phyloP scores from a whole-genome alignment of 2,888 invertebrate genomes.

The Morpho deidamia region DNA sequence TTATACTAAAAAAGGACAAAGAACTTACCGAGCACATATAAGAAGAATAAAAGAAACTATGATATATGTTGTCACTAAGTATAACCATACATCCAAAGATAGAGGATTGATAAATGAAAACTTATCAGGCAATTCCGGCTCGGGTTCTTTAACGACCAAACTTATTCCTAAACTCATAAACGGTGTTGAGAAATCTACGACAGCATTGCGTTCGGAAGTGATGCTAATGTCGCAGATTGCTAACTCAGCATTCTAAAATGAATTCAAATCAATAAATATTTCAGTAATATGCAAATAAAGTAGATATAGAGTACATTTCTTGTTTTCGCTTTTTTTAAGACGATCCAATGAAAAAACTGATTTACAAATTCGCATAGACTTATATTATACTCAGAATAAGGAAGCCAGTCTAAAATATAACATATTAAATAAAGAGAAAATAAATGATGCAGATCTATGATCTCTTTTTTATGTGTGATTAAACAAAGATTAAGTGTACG shows the following conservation, averaged over 20 bases:
- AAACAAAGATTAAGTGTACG: too few relatives aligned
- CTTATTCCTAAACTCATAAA: conserved; percentile 97
- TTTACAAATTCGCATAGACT: too few relatives aligned
- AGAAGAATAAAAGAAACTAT: conserved; percentile 90
- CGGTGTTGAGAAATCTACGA: conserved; percentile 95
- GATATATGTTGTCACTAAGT: conserved; percentile 90
- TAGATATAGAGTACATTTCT: too few relatives aligned
- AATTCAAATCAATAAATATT: conserved; percentile 2
- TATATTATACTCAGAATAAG: too few relatives aligned
- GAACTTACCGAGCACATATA: conserved; percentile 84
- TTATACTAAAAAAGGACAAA: neutral
- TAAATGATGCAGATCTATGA: too few relatives aligned
- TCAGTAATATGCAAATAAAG: neutral
- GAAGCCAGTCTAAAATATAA: too few relatives aligned
- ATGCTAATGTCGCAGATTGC: conserved; percentile 97
- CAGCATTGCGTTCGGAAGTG: conserved; percentile 90
- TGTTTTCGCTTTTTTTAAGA: too few relatives aligned
- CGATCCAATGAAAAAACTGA: too few relatives aligned
- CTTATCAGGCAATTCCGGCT: conserved; percentile 85
- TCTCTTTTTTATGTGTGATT: too few relatives aligned
- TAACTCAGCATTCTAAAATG: conserved; percentile 89
- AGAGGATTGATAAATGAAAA: conserved; percentile 94
- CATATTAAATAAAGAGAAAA: too few relatives aligned
- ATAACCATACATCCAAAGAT: conserved; percentile 90
- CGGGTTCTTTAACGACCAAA: conserved; percentile 88